Evolutionary conservation across 1,140 invertebrate genomes (phyloP), one percentile per base, ranked within the genome.

Genomic region (Micrasema longulum): DNA sequence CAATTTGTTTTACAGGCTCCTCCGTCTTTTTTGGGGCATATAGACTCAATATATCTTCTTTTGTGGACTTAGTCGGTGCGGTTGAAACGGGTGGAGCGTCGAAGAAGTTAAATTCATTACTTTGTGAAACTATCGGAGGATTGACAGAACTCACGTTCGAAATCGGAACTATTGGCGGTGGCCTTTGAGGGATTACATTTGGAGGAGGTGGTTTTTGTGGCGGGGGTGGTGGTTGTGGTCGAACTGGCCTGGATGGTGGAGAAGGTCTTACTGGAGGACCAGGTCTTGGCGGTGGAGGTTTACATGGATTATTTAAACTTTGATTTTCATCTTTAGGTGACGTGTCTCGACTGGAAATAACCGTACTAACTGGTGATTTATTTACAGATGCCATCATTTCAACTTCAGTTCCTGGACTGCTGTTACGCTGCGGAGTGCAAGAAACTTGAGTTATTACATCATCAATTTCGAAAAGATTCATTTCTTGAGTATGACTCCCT

Each of bases 21-120:
- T 69, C 77, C 77, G 82, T 81, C 73, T 83, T 83, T 73, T 85
- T 84, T 10, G 87, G 87, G 16, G 88, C 87, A 71, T 89, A 90
- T n/a, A 91, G 80, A 79, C 89, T 91, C 20, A 91, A 78, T 43
- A 91, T 91, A 69, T 88, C 89, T 77, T 89, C 88, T 69, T 89
- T 90, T 14, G 86, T 86, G 31, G 87, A 81, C 67, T 85, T 85
- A 1, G 79, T 70, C 1, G 36, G 60, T 7, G 71, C 45, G 1
- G 77, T 71, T 35, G 69, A 38, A 22, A 43, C 50, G 26, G 69
- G 2, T 3, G 83, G 83, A 20, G 83, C 83, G 65, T 86, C 83
- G 70, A 85, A 86, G n/a, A 86, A 72, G 53, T 83, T 85, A 36
- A 70, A 76, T 22, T 76, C 74, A 23, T 76, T 70, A 20, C 41